These are phyloP conservation scores for Centroberyx gerrardi DNA, from an alignment of 2,797 vertebrate genomes.

Conservation along the genomic window DNA sequence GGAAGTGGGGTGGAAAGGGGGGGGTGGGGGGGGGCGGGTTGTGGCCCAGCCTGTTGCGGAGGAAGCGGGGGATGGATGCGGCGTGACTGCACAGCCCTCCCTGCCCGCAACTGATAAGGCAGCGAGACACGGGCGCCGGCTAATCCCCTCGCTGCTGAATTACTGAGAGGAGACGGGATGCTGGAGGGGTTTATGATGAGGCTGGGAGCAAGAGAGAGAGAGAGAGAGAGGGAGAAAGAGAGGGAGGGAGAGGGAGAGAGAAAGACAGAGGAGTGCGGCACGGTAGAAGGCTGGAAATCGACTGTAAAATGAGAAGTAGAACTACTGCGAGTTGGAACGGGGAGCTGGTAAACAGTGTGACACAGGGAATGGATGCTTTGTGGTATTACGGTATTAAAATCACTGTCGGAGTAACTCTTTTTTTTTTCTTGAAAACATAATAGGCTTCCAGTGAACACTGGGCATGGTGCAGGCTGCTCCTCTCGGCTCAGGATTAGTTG, in stretches of 20 bases:
- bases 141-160: constrained; percentile 78
- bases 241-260: constrained; percentile 19
- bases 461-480: constrained; percentile 1
- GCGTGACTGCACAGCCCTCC: constrained; percentile 64
- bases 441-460: constrained; percentile 4
- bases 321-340: constrained; percentile 17
- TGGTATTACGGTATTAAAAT: background rate
- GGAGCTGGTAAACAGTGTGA: constrained; percentile 8
- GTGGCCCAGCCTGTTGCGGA: constrained; percentile 52
- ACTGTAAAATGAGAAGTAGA: constrained; percentile 16
- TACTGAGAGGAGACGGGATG: constrained; percentile 62
- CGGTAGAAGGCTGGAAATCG: constrained; percentile 28
- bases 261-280: constrained; percentile 2
- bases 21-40: no score
- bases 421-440: background rate
- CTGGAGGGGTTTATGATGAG: constrained; percentile 48
- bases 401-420: constrained; percentile 1
- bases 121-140: constrained; percentile 57
- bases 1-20: background rate
- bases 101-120: constrained; percentile 78
- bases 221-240: background rate
- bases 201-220: constrained; percentile 49
- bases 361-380: background rate
- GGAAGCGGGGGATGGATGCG: constrained; percentile 55
- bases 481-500: constrained; percentile 49